phyloP scores from a whole-genome alignment of 2,113 vertebrate species.

The Epinephelus cyanopodus region DNA sequence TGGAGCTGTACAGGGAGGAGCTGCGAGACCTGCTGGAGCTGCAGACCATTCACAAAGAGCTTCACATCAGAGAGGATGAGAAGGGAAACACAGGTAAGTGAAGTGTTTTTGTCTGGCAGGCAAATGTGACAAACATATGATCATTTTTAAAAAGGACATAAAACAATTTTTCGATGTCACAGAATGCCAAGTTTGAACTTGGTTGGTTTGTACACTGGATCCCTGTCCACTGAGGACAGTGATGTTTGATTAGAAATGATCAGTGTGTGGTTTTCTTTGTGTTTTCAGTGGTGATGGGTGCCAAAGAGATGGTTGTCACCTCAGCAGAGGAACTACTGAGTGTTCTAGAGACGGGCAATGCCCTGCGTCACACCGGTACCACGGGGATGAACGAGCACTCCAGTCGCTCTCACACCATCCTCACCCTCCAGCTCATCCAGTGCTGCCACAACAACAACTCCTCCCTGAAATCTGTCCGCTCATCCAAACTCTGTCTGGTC shows the following conservation, averaged over 20 bases:
- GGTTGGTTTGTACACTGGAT: not conserved
- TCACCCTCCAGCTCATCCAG: constrained; percentile 89
- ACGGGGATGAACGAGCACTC: constrained; percentile 92
- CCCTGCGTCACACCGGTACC: constrained; percentile 86
- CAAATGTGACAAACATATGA: not conserved
- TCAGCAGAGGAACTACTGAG: constrained; percentile 89
- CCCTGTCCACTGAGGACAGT: not conserved
- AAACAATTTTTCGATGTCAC: not conserved
- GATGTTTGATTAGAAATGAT: not conserved
- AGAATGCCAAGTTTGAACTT: not conserved
- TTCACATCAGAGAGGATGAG: constrained; percentile 92
- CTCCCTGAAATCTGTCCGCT: constrained; percentile 62
- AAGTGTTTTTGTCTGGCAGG: not conserved
- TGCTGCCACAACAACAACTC: constrained; percentile 45
- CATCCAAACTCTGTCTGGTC: constrained; percentile 93
- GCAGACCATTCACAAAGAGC: constrained; percentile 86
- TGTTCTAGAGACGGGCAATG: constrained; percentile 87
- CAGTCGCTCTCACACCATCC: constrained; percentile 92
- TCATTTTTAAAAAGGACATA: not conserved
- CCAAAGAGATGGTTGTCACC: constrained; percentile 87
- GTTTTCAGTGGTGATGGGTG: constrained; percentile 89
- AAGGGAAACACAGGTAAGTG: constrained; percentile 91
- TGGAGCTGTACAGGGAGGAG: constrained; percentile 94
- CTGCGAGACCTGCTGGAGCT: constrained; percentile 91
- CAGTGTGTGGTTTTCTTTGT: constrained; percentile 32